Evolutionary conservation across 2,888 invertebrate species (phyloP), one percentile per base, ranked within the genome.

Genomic region (Rhogogaster chlorosoma): DNA sequence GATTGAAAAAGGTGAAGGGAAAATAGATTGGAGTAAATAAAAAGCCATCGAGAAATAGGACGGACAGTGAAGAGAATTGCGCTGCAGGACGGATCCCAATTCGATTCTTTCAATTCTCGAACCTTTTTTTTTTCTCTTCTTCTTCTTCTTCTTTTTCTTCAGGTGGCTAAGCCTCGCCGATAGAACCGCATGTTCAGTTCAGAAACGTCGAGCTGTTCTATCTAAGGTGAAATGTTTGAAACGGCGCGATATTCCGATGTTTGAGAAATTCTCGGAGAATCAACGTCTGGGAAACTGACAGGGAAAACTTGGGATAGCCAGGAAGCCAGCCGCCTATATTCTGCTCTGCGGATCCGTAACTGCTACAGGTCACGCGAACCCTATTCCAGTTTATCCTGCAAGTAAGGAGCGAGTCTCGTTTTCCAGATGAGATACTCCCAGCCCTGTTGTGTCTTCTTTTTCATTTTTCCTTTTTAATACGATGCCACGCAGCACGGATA

Each of bases 301-400:
- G 42, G 77, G 49, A 9, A 77, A 80, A 80, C 61, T 80, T 42
- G 61, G 26, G 38, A 80, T 64, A 22, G 57, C 42, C 80, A 80
- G 80, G 80, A 80, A 80, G 80, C 80, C 64, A 80, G 67, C 32
- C 15, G 29, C 12, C 12, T 67, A 12, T 57, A 18, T 80, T 36
- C 42, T 67, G 18, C 42, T 29, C 29, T 12, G 78, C 18, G 57
- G 22, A 10, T 29, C 49, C 49, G 70, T 64, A 64, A 83, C 83
- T 83, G 49, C 83, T 26, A 22, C 18, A 38, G 32, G 67, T 67
- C 83, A 83, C 83, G 83, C 83, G 18, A 70, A 29, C 45, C 80
- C 80, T 61, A 38, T 61, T 80, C 38, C 67, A 67, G 67, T 67
- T 49, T 42, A 49, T 61, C 38, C 36, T 22, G 38, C 36, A 61